phyloP scores from a whole-genome alignment of 2,797 vertebrate species.

The Mus caroli region DNA sequence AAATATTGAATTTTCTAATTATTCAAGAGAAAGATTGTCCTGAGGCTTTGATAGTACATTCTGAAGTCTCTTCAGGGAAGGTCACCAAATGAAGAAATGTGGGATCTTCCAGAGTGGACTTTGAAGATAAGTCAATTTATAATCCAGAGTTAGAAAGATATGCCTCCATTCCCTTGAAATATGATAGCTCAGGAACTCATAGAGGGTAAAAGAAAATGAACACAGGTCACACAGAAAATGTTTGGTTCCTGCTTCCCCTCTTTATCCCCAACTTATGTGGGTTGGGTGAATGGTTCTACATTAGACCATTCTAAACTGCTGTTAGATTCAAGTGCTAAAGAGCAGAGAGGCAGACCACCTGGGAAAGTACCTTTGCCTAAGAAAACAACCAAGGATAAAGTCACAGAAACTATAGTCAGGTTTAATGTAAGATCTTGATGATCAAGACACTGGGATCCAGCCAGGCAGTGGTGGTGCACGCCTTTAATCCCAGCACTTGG shows the following conservation, averaged over 20 bases:
- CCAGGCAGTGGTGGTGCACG: too few species aligned
- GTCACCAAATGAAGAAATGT: neutral
- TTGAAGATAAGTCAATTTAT: neutral
- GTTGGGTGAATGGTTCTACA: neutral
- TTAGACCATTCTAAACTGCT: neutral
- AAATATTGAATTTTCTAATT: constrained; percentile 76
- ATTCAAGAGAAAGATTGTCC: constrained; percentile 66
- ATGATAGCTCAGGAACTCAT: neutral
- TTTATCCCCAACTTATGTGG: neutral
- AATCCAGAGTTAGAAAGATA: neutral
- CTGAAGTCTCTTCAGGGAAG: constrained; percentile 15
- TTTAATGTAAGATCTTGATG: neutral
- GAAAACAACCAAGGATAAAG: neutral
- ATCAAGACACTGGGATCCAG: neutral
- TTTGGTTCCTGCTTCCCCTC: neutral
- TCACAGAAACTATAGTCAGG: neutral
- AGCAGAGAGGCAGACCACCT: neutral
- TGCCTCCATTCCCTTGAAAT: neutral
- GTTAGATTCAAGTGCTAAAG: neutral
- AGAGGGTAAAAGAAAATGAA: neutral
- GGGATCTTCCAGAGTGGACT: neutral
- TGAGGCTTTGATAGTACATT: constrained; percentile 33
- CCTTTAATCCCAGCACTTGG: too few species aligned
- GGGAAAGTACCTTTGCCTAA: neutral
- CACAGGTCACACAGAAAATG: neutral